Evolutionary conservation across 2,888 invertebrate species (phyloP), one percentile per base, ranked within the genome.

Genomic region (Heliconius sara): DNA sequence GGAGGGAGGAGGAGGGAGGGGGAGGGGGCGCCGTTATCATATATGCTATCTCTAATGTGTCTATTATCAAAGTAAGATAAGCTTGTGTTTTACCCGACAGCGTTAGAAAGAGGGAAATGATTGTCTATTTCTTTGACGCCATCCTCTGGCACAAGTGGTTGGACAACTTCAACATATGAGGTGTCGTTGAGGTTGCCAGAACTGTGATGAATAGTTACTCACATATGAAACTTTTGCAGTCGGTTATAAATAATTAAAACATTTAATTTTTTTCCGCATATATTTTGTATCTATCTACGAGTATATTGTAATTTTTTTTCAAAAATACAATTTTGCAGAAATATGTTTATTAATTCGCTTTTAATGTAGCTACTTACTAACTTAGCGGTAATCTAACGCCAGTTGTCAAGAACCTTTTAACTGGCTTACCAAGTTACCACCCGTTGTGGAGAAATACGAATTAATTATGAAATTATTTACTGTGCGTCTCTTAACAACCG

Each of bases 401-500:
- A 22, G 27, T 34, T 30, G 57, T 30, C 19, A 78, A 79, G 75
- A 43, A 43, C n/a, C 39, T 68, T 75, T 83, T 80, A 81, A 82
- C 83, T 84, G 84, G 84, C 85, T 86, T 84, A 83, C 85, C 86
- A 10, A 39, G 39, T 10, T 39, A 39, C 84, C 86, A 73, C 84
- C 85, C 83, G 87, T 88, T 90, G 88, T 88, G 82, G 84, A 85
- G 84, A 83, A 84, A 83, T 80, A 86, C 85, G 88, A 90, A 91
- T 90, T 90, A 88, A 91, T 91, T 90, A 90, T 89, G 85, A 87
- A 87, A 91, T 91, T 89, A 91, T 85, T 84, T 81, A 83, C 78
- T 83, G 82, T 81, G 70, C 78, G 78, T 78, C 78, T 76, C 83
- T 80, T 72, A 75, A 81, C 79, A 77, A 75, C 77, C 79, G 78